Evolutionary conservation across 2,113 vertebrate species (phyloP).

Genomic region (Anolis sagrei): DNA sequence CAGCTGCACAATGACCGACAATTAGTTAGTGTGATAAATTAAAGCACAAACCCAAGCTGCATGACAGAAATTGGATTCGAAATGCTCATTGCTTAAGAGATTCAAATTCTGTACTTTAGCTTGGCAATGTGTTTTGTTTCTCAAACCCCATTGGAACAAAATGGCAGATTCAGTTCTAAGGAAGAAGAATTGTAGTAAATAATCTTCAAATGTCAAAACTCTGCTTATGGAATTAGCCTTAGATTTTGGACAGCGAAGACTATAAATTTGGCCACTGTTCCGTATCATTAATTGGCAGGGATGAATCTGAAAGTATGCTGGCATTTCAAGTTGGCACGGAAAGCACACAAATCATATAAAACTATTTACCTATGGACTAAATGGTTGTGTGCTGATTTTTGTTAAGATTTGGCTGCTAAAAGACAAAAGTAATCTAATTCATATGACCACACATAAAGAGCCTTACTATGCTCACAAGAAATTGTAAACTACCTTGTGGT

Average conservation of each 20-base stretch:
- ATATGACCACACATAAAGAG: background rate
- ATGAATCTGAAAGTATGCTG: constrained; percentile 13
- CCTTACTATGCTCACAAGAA: background rate
- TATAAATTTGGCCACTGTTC: constrained; percentile 16
- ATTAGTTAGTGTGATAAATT: constrained; percentile 60
- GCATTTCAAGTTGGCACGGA: background rate
- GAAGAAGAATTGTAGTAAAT: constrained; percentile 11
- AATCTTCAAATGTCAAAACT: constrained; percentile 38
- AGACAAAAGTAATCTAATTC: background rate
- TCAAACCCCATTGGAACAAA: constrained; percentile 25
- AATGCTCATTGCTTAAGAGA: constrained; percentile 53
- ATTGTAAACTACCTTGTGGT: background rate
- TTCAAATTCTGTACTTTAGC: constrained; percentile 26
- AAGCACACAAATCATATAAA: background rate
- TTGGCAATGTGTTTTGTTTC: background rate
- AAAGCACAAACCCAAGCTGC: constrained; percentile 53
- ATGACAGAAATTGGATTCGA: constrained; percentile 56
- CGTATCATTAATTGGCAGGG: constrained; percentile 15
- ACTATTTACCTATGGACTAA: background rate
- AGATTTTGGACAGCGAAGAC: constrained; percentile 16
- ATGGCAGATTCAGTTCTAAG: constrained; percentile 18
- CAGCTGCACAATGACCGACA: constrained; percentile 46
- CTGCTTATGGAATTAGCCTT: constrained; percentile 2
- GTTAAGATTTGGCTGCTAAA: background rate
- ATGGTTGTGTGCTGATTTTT: background rate